Evolutionary conservation across 2,113 vertebrate species (phyloP).

Genomic region (Tonatia bakeri): DNA sequence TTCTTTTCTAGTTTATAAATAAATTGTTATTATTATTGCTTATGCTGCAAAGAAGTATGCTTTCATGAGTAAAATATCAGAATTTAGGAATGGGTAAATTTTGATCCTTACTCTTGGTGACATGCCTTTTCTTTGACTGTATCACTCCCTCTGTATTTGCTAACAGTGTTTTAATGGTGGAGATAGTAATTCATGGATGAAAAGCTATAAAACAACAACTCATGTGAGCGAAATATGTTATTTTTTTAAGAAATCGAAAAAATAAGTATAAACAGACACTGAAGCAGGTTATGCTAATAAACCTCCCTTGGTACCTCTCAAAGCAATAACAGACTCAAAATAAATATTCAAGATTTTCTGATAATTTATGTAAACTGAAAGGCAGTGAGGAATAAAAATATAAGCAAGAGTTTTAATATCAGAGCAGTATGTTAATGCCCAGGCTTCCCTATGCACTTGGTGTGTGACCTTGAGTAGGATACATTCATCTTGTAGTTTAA

Average conservation of each 20-base stretch:
- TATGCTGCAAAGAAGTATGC: neutral
- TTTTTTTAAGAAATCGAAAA: neutral
- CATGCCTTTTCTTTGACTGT: neutral
- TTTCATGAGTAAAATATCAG: neutral
- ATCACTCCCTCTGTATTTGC: neutral
- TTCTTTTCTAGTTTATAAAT: neutral
- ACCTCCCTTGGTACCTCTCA: neutral
- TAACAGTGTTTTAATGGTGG: neutral
- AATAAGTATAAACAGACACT: neutral
- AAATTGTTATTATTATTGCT: neutral
- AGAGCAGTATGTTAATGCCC: neutral
- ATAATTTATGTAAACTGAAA: slow-evolving; percentile 17
- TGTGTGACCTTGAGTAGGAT: neutral
- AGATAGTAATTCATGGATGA: neutral
- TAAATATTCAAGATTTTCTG: slow-evolving; percentile 14
- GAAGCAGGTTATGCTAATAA: neutral
- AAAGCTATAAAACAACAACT: neutral
- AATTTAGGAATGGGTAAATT: neutral
- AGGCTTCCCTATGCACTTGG: neutral
- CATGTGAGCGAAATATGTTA: neutral
- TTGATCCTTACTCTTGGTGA: neutral
- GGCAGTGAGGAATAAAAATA: neutral
- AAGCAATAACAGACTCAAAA: slow-evolving; percentile 10
- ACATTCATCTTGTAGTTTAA: neutral
- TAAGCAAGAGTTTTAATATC: neutral